These are phyloP conservation scores for Marmota monax DNA, from an alignment of 2,113 vertebrate genomes.

Conservation along the genomic window DNA sequence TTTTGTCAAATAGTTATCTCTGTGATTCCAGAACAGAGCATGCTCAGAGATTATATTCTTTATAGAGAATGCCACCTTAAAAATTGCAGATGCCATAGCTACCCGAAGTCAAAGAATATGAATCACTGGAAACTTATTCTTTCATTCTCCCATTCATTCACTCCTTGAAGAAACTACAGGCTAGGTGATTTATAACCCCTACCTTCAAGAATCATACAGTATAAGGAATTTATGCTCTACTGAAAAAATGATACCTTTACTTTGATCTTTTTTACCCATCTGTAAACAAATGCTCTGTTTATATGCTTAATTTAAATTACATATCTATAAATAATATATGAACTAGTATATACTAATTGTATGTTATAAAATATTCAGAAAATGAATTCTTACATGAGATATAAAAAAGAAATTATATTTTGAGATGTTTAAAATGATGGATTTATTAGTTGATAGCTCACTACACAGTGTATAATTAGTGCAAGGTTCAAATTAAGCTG, in stretches of 20 bases:
- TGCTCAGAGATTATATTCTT: background rate
- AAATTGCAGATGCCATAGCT: background rate
- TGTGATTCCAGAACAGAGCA: background rate
- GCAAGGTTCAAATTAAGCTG: background rate
- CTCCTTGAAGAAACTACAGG: background rate
- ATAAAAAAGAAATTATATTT: background rate
- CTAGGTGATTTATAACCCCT: background rate
- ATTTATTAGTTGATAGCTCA: background rate
- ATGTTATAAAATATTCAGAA: background rate
- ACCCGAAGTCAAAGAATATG: background rate
- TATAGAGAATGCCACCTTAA: background rate
- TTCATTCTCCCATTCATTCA: background rate
- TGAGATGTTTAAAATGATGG: background rate
- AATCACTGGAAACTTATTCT: background rate
- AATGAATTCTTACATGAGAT: background rate
- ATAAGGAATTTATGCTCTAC: background rate
- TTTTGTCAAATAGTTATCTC: background rate
- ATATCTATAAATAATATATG: background rate
- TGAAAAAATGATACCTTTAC: too few species aligned
- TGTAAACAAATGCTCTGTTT: background rate
- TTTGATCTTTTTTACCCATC: background rate
- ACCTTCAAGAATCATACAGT: background rate
- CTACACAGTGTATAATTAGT: background rate
- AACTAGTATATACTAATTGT: background rate
- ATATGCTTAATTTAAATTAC: background rate